Conservation (phyloP, 2,888 invertebrate genomes). For the Lissocephala sabroskyi region DNA sequence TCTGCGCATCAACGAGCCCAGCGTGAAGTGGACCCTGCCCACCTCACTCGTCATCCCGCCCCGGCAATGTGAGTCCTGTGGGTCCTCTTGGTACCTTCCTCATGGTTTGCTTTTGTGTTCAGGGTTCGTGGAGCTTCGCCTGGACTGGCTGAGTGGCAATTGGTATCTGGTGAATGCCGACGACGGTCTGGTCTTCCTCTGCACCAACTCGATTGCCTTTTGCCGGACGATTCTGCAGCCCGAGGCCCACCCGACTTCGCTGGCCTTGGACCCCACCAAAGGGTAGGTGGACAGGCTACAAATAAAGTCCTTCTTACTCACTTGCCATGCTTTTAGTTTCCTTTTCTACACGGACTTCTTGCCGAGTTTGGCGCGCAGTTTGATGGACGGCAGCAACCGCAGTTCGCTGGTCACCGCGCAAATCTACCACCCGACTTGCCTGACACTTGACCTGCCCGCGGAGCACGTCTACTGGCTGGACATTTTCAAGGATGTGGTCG, state of each 20-base stretch:
- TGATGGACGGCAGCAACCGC: slow-evolving; percentile 78
- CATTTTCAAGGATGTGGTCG: slow-evolving; percentile 84
- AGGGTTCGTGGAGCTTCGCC: slow-evolving; percentile 83
- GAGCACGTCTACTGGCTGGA: slow-evolving; percentile 86
- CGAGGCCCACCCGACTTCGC: slow-evolving; percentile 79
- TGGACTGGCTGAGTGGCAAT: slow-evolving; percentile 90
- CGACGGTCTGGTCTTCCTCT: slow-evolving; percentile 81
- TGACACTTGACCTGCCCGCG: slow-evolving; percentile 81
- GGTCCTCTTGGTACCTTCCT: slow-evolving; percentile 1
- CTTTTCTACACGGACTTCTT: slow-evolving; percentile 88
- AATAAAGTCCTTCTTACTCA: too few relatives aligned
- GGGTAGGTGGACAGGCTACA: slow-evolving; percentile 74
- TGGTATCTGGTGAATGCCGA: slow-evolving; percentile 87
- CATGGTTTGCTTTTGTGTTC: slow-evolving; percentile 36
- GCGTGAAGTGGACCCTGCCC: slow-evolving; percentile 75
- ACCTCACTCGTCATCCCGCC: slow-evolving; percentile 78
- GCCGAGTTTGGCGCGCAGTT: slow-evolving; percentile 76
- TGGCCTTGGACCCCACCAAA: slow-evolving; percentile 85
- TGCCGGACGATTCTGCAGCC: slow-evolving; percentile 82
- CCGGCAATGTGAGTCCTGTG: slow-evolving; percentile 75
- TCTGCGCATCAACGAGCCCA: slow-evolving; percentile 78
- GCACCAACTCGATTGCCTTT: slow-evolving; percentile 76
- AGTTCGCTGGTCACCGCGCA: slow-evolving; percentile 77
- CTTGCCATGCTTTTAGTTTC: too few relatives aligned
- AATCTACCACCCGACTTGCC: slow-evolving; percentile 84